Conservation (phyloP, 2,113 vertebrate genomes). For the Castor canadensis region DNA sequence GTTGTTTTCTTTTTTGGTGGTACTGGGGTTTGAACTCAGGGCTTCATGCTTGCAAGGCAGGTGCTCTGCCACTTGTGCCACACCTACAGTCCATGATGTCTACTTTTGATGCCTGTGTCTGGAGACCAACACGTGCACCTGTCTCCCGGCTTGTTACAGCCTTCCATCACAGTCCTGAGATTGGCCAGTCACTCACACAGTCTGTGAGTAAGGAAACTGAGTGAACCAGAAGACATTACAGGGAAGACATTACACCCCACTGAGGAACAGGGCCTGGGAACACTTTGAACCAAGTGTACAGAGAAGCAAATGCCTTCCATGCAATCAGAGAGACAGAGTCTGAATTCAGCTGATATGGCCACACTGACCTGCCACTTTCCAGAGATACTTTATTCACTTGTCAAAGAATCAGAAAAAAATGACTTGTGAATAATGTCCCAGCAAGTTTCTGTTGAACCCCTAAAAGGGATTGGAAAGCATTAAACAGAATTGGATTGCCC, state of each 20-base stretch:
- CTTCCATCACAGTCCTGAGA: not conserved
- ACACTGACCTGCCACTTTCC: not conserved
- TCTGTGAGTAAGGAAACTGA: not conserved
- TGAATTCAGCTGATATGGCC: not conserved
- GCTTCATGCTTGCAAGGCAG: no score
- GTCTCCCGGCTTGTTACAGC: not conserved
- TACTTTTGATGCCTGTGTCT: not conserved
- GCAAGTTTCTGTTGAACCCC: not conserved
- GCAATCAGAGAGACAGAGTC: not conserved
- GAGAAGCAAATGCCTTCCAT: not conserved
- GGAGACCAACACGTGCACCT: not conserved
- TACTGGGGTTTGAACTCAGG: no score
- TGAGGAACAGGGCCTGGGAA: rapidly evolving
- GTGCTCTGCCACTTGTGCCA: no score
- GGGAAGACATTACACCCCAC: no score
- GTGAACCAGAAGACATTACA: no score
- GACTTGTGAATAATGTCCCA: not conserved
- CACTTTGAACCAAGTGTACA: not conserved
- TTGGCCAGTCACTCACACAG: not conserved
- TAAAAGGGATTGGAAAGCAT: not conserved
- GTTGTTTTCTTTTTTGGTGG: no score
- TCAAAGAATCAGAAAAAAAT: not conserved
- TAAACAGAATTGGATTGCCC: slow-evolving; percentile 10
- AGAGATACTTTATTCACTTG: slow-evolving; percentile 21
- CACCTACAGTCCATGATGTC: no score